Evolutionary conservation across 2,797 vertebrate genomes (phyloP).

Genomic region (Fistularia tabacaria): DNA sequence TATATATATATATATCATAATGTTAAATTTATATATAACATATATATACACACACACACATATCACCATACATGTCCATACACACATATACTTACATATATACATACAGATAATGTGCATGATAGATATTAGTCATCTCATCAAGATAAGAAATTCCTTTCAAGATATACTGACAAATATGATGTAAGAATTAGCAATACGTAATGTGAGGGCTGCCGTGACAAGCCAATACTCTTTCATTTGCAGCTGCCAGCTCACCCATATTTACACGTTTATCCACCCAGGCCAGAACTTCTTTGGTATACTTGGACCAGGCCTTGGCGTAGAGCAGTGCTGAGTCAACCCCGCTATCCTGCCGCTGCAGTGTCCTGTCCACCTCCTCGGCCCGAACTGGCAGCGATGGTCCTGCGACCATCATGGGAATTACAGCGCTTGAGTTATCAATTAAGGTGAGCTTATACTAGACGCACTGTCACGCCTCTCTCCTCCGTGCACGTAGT

Average conservation of each 20-base stretch:
- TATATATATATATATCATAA: too few species aligned
- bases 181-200: too few species aligned
- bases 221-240: too few species aligned
- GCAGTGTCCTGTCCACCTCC: slow-evolving; percentile 85
- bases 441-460: slow-evolving; percentile 33
- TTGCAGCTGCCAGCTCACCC: slow-evolving; percentile 77
- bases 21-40: too few species aligned
- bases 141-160: too few species aligned
- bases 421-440: slow-evolving; percentile 1
- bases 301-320: slow-evolving; percentile 97
- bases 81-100: too few species aligned
- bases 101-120: too few species aligned
- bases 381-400: slow-evolving; percentile 73
- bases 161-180: too few species aligned
- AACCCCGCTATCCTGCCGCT: slow-evolving; percentile 85
- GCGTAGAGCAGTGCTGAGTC: slow-evolving; percentile 92
- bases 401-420: slow-evolving; percentile 70
- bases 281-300: slow-evolving; percentile 93
- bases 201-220: neutral
- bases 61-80: too few species aligned
- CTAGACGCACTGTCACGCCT: neutral
- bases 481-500: neutral
- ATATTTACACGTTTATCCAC: slow-evolving; percentile 91
- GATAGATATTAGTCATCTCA: too few species aligned
- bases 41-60: neutral